Conservation (phyloP, 2,797 vertebrate species). For the Hybognathus amarus region DNA sequence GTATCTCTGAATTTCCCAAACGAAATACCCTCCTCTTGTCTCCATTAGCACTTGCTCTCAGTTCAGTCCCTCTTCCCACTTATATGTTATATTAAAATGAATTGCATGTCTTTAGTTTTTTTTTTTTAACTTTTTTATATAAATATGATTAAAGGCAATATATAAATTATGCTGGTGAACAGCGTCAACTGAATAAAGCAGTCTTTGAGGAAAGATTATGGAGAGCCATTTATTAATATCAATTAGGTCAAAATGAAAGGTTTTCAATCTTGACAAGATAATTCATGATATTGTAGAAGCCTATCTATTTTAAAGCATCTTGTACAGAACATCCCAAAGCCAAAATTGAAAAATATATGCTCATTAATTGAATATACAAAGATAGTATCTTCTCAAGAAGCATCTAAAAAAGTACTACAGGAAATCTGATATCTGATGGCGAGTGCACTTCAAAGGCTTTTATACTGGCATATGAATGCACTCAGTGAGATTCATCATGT, state of each 20-base stretch:
- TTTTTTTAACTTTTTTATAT: no score
- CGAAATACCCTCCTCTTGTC: background rate
- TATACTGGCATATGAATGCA: constrained; percentile 28
- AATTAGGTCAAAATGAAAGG: background rate
- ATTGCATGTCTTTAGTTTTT: constrained; percentile 5
- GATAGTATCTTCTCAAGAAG: constrained; percentile 17
- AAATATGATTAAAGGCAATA: constrained; percentile 24
- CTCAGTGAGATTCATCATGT: constrained; percentile 14
- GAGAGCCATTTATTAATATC: constrained; percentile 30
- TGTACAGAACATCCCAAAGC: background rate
- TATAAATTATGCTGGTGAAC: constrained; percentile 26
- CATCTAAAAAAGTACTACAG: constrained; percentile 18
- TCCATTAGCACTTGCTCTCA: constrained; percentile 15
- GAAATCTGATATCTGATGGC: constrained; percentile 17
- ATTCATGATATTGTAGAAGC: background rate
- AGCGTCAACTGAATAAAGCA: background rate
- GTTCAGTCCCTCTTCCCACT: constrained; percentile 18
- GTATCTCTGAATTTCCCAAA: background rate
- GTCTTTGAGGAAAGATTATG: constrained; percentile 3
- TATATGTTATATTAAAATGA: constrained; percentile 29
- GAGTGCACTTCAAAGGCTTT: constrained; percentile 43
- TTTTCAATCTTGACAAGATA: constrained; percentile 14
- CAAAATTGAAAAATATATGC: background rate
- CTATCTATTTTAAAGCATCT: constrained; percentile 1
- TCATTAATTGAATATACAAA: constrained; percentile 18